A percentile compares a stretch with the other conserved stretches of the same genome.
These are phyloP conservation scores for Amaurobius ferox DNA, from an alignment of 2,888 invertebrate species.

Conservation along the genomic window DNA sequence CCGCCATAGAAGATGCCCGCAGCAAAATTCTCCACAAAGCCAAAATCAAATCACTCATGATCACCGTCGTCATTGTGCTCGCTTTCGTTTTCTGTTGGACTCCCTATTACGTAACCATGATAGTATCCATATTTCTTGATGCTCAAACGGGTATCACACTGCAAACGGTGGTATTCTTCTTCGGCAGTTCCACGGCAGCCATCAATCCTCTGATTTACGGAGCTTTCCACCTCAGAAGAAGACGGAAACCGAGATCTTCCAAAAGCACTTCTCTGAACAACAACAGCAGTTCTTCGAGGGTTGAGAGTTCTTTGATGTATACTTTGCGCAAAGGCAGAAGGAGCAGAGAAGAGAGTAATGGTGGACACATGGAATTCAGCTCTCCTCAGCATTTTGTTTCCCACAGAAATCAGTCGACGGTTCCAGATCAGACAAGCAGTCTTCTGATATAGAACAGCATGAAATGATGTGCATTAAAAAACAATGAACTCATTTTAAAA, in stretches of 20 bases:
- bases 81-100: constrained; percentile 91
- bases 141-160: constrained; percentile 82
- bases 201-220: constrained; percentile 92
- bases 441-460: background rate
- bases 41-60: constrained; percentile 86
- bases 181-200: constrained; percentile 90
- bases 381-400: background rate
- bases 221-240: constrained; percentile 84
- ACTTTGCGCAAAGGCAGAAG: constrained; percentile 6
- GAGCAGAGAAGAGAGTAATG: background rate
- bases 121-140: constrained; percentile 84
- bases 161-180: constrained; percentile 87
- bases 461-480: too few species aligned
- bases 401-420: background rate
- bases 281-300: constrained; percentile 54
- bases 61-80: constrained; percentile 88
- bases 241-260: constrained; percentile 17
- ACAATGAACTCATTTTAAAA: too few species aligned
- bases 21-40: constrained; percentile 83
- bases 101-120: constrained; percentile 90
- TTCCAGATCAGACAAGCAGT: background rate
- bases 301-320: constrained; percentile 24
- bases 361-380: background rate
- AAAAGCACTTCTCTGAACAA: constrained; percentile 44
- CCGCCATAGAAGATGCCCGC: constrained; percentile 74